These are phyloP conservation scores for Allochrocebus solatus DNA, from an alignment of 2,797 vertebrate species.

Conservation along the genomic window DNA sequence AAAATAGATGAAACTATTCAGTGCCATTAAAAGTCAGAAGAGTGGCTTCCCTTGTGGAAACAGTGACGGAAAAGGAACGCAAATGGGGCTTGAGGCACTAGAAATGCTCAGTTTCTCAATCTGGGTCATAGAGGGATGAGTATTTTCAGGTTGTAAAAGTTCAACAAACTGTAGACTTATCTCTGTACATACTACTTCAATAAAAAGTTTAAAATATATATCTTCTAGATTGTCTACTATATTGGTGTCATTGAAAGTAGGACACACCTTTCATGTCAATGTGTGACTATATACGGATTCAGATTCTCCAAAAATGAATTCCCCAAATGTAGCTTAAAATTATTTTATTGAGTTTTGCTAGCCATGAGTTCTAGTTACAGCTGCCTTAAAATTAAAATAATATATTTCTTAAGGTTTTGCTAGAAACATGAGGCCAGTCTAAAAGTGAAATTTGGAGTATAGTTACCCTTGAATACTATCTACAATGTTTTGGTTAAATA, in stretches of 20 bases:
- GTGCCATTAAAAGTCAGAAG: neutral
- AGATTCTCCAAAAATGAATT: neutral
- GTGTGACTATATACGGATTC: neutral
- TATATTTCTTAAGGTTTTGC: neutral
- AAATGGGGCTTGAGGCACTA: no score
- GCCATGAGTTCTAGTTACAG: neutral
- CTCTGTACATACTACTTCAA: neutral
- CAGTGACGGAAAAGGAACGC: neutral
- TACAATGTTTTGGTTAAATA: neutral
- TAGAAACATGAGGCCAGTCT: neutral
- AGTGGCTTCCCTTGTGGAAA: neutral
- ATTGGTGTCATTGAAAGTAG: neutral
- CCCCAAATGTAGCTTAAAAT: neutral
- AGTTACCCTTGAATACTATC: neutral
- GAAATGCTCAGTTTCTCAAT: neutral
- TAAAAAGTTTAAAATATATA: neutral
- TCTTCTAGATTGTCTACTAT: neutral
- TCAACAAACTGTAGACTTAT: neutral
- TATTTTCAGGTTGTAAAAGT: neutral
- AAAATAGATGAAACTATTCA: neutral
- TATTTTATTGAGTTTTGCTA: neutral
- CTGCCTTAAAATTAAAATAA: neutral
- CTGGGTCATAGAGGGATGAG: neutral
- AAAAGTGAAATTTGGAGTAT: neutral
- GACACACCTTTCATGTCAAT: neutral